phyloP scores from a whole-genome alignment of 1,140 invertebrate species.

The Saxidomus purpurata region DNA sequence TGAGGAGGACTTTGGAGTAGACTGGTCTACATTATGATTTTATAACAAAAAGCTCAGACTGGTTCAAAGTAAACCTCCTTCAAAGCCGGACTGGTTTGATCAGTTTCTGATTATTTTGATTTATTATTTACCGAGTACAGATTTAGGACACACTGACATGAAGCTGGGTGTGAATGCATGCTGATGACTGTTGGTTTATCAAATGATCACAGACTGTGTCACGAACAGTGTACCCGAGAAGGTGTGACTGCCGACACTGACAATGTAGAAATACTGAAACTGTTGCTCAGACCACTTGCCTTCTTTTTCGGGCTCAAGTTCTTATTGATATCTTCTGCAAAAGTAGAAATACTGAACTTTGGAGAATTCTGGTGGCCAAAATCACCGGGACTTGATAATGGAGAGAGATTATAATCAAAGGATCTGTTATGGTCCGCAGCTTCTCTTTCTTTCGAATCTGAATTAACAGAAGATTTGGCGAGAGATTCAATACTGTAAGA shows the following conservation, averaged over 20 bases:
- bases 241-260: conserved; percentile 63
- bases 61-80: neutral
- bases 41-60: neutral
- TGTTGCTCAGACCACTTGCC: conserved; percentile 24
- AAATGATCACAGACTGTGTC: neutral
- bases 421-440: conserved; percentile 45
- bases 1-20: conserved; percentile 8
- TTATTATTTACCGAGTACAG: neutral
- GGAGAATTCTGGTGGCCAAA: conserved; percentile 51
- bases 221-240: conserved; percentile 61
- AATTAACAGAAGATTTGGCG: conserved; percentile 59
- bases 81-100: neutral
- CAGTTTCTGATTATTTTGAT: neutral
- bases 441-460: conserved; percentile 43
- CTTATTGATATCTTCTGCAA: conserved; percentile 60
- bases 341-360: conserved; percentile 50
- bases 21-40: conserved; percentile 3
- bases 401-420: conserved; percentile 48
- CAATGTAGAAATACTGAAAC: conserved; percentile 61
- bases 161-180: too few relatives aligned
- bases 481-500: conserved; percentile 64
- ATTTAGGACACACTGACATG: neutral
- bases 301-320: conserved; percentile 60
- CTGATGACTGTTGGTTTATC: too few relatives aligned
- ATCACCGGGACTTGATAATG: conserved; percentile 58